These are phyloP conservation scores for Thamnophis elegans DNA, from an alignment of 2,797 vertebrate genomes.

Conservation along the genomic window DNA sequence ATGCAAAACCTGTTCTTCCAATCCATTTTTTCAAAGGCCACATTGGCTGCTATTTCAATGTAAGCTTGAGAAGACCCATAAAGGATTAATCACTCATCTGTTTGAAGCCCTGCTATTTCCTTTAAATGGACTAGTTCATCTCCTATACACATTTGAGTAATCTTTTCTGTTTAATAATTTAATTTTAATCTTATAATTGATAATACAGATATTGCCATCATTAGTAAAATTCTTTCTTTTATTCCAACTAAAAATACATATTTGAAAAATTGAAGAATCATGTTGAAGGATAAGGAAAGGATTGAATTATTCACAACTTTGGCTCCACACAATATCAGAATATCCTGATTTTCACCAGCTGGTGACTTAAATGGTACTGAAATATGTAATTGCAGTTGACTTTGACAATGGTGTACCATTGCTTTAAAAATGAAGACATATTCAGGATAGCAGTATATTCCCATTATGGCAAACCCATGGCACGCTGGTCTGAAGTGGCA, in stretches of 20 bases:
- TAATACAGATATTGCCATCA: background rate
- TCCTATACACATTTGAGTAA: background rate
- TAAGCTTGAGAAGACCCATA: background rate
- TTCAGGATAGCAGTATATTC: background rate
- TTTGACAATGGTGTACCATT: background rate
- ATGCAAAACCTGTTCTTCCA: background rate
- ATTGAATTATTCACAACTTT: background rate
- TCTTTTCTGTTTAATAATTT: background rate
- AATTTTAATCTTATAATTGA: constrained; percentile 5
- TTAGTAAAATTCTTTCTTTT: background rate
- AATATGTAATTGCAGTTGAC: background rate
- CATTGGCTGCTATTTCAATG: background rate
- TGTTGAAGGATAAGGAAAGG: background rate
- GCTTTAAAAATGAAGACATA: background rate
- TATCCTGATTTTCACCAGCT: background rate
- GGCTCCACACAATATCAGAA: background rate
- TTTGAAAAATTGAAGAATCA: background rate
- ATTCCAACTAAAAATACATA: background rate
- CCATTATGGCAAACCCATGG: no score
- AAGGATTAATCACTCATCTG: background rate
- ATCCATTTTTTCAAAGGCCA: background rate
- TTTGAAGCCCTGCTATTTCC: background rate
- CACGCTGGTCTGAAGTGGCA: no score
- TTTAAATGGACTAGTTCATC: background rate
- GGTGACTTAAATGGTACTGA: background rate